Evolutionary conservation across 2,888 invertebrate genomes (phyloP), one percentile per base, ranked within the genome.

Genomic region (Orgyia antiqua): DNA sequence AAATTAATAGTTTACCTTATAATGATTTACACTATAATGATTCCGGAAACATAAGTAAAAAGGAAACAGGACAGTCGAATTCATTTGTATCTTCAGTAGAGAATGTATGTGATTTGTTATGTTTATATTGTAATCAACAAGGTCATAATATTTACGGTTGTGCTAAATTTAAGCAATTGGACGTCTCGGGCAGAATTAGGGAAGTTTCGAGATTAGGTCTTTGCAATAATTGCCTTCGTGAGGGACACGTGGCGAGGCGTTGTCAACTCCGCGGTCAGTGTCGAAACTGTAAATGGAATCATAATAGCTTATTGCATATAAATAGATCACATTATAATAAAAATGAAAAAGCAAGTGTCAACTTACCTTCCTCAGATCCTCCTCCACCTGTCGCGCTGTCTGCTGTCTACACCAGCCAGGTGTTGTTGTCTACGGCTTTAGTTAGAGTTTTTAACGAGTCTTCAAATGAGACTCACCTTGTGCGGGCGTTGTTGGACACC

Each of bases 401-500:
- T 6, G 23, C 29, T 2, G n/a, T 29, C 7, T 29, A 13, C 8
- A 10, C 15, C 10, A 13, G 10, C 21, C 29, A 29, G 13, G 29
- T 29, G 1, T 10, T 29, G 13, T 15, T 29, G 13, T 29, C 15
- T 23, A 29, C 21, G 13, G 29, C 29, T 15, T 7, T 21, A 15
- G 29, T 29, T 10, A 10, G 23, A 9, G 21, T 21, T 10, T 7
- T 21, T 10, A 23, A 29, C 8, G 15, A 10, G 13, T 6, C 7
- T 10, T 13, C 9, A 10, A 13, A 29, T 6, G n/a, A 29, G 23
- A 8, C 15, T 23, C 23, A 21, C 29, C 10, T 29, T 23, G 23
- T 10, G 21, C 21, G 29, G 13, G 29, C 29, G 13, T 18, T 30
- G 13, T 10, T 35, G 7, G 27, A 35, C 10, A 25, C 31, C 9